phyloP scores from a whole-genome alignment of 2,113 vertebrate genomes.

The Petromus typicus region DNA sequence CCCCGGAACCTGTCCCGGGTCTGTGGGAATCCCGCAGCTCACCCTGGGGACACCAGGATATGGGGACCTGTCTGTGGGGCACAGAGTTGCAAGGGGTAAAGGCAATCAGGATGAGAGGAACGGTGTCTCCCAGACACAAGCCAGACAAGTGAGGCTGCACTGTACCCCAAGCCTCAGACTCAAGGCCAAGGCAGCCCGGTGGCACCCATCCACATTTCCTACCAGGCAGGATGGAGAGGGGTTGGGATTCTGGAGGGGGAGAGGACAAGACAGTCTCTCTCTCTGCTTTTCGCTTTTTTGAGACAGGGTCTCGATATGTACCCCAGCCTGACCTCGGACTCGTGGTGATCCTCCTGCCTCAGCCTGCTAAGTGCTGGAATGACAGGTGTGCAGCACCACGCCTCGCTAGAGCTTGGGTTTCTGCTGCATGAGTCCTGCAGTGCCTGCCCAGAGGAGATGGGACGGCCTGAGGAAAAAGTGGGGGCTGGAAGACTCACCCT shows the following conservation, averaged over 20 bases:
- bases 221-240: neutral
- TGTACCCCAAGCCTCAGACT: neutral
- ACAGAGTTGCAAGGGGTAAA: neutral
- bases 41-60: neutral
- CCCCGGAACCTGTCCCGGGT: neutral
- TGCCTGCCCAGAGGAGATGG: neutral
- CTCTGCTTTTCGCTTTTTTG: neutral
- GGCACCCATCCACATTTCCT: neutral
- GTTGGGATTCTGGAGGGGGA: neutral
- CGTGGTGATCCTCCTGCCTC: neutral
- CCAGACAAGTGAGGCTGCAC: neutral
- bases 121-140: neutral
- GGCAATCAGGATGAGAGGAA: neutral
- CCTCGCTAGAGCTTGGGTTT: neutral
- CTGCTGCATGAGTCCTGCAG: neutral
- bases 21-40: neutral
- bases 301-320: neutral
- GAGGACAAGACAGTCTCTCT: neutral
- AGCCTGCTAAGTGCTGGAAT: neutral
- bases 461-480: too few species aligned
- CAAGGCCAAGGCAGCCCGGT: neutral
- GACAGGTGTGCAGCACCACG: neutral
- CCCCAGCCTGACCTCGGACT: neutral
- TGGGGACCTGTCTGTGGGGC: neutral
- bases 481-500: constrained; percentile 85